Evolutionary conservation across 2,888 invertebrate genomes (phyloP), one percentile per base, ranked within the genome.

Genomic region (Cyaniris semiargus): DNA sequence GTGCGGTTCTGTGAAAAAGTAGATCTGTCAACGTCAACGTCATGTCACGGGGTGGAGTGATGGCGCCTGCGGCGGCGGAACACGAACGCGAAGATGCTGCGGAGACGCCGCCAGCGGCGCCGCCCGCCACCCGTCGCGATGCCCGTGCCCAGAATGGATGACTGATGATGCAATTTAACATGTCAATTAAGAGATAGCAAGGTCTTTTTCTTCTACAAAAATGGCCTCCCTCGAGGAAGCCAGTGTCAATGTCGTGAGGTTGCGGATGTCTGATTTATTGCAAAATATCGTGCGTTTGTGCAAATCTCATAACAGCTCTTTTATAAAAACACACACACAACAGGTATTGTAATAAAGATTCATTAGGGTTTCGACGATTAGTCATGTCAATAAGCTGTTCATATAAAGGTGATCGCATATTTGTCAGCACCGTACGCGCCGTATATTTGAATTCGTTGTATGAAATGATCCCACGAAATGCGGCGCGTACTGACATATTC

Each of bases 71-170:
- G 94, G 79, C 96, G 93, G 80, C 96, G 95, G 89, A 97, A 97
- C 80, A 97, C 97, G 81, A 97, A 95, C 76, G 97, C 97, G 86
- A 97, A 97, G 86, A 97, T 97, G 83, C 97, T 97, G 85, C 97
- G 95, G 78, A 97, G 94, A 23, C 97, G 95, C 91, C 97, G 96
- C 97, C 97, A 97, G 80, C 97, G 96, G 81, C 97, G 96, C 80
- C 97, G 96, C 76, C 96, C 96, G 58, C 95, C 95, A 79, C 94
- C 90, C 74, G 91, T 86, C 76, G 93, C 86, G 66, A 89, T 83
- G 56, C 94, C 92, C 75, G 93, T 93, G 79, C 95, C 95, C 85
- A 91, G 82, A 77, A 95, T 87, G 38, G 95, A 92, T 5, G 94
- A 90, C 94, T 95, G 84, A 6, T 38, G 53, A 53, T 53, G 21